Base-by-base conservation (phyloP, 2,113 vertebrate genomes). In the Diadophis punctatus region DNA sequence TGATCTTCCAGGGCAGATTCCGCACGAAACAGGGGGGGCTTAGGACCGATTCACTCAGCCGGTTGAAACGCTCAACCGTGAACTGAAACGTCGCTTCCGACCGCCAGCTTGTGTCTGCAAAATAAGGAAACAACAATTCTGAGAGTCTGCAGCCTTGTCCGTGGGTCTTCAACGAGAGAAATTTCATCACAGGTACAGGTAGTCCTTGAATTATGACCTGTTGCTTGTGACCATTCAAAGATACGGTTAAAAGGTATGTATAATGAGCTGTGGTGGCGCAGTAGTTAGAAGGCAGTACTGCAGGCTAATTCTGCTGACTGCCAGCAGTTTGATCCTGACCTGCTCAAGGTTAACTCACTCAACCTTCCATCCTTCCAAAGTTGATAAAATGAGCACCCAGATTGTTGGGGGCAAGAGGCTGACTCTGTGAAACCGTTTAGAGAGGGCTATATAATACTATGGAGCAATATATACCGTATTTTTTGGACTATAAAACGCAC, bases 1-100 rank as follows among this genome's bases (percentile, higher is more conserved):
- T 99, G 94, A 99, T 99, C 98, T 99, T 99, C 99, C 99, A 99
- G 0, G 99, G 99, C 92, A 99, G 98, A 96, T 99, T 99, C 91
- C 99, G 98, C 46, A 99, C 99, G 90, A 99, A 99, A 97, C 99
- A 99, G 63, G 99, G 98, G 48, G 99, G 99, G 96, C 99, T 99
- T 96, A 99, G 98, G 94, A 99, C 99, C 16, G 99, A 99, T 97
- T 99, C 99, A 6, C 98, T 99, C 95, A 99, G 97, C 94, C 99
- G 98, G 96, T 99, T 99, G 97, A 99, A 99, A 94, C 99, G 99
- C 94, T 99, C 99, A 0, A 99, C 99, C 84, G 99, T 98, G 92
- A 99, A 99, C 96, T 98, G 99, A 97, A 99, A 99, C 0, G 99
- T 99, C 27, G 99, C 99, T 97, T 99, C 99, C 8, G 99, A 99